Conservation (phyloP, 2,113 vertebrate species). For the Scomber japonicus region DNA sequence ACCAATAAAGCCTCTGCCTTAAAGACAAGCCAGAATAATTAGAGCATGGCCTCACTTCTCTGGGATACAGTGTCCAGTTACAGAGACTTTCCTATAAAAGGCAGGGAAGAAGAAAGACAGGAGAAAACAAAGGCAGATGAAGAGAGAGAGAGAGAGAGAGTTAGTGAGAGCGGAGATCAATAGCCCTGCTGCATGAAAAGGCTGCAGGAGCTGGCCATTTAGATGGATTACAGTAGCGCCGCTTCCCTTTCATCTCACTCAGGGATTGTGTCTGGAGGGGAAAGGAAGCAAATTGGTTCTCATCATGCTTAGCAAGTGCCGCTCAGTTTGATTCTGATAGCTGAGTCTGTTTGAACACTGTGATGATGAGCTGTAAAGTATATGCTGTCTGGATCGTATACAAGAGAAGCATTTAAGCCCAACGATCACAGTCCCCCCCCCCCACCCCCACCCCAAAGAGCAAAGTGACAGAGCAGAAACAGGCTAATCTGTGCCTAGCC, state of each 20-base stretch:
- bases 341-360: slow-evolving; percentile 18
- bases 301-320: slow-evolving; percentile 37
- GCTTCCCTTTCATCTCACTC: slow-evolving; percentile 59
- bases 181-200: slow-evolving; percentile 30
- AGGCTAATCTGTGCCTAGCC: background rate
- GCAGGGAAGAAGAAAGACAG: background rate
- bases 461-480: slow-evolving; percentile 6
- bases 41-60: background rate
- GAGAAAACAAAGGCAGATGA: slow-evolving; percentile 27
- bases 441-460: background rate
- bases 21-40: too few species aligned
- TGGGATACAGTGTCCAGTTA: background rate
- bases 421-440: background rate
- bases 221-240: slow-evolving; percentile 53
- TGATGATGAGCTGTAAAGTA: background rate
- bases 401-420: slow-evolving; percentile 11
- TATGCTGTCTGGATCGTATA: background rate
- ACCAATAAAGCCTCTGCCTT: too few species aligned
- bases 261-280: slow-evolving; percentile 43
- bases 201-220: slow-evolving; percentile 40
- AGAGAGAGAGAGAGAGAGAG: slow-evolving; percentile 18
- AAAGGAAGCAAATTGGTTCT: slow-evolving; percentile 45
- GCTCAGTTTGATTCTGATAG: slow-evolving; percentile 26
- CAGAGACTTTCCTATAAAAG: background rate
- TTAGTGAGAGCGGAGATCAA: slow-evolving; percentile 29